These are phyloP conservation scores for Basileuterus tristriatus DNA, from an alignment of 2,797 vertebrate species.

Conservation along the genomic window DNA sequence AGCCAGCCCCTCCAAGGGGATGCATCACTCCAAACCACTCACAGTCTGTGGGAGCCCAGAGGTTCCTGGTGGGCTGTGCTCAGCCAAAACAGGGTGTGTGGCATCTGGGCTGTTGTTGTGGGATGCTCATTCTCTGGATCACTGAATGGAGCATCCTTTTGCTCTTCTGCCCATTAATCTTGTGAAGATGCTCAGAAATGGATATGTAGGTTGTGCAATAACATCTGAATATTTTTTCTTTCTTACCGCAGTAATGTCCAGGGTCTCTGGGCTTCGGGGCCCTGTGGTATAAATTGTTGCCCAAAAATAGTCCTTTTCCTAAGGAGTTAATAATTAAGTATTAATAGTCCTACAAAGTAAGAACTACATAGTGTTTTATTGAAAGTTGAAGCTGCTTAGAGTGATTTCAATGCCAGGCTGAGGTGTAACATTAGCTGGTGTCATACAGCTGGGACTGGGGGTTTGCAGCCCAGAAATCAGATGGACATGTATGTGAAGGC, in stretches of 20 bases:
- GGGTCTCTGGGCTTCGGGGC: not conserved
- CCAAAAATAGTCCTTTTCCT: not conserved
- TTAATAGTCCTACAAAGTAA: not conserved
- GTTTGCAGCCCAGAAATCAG: not conserved
- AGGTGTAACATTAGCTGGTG: not conserved
- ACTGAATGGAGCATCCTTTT: not conserved
- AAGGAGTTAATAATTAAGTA: not conserved
- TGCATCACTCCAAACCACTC: not conserved
- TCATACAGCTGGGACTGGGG: not conserved
- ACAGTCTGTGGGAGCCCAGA: rapidly evolving
- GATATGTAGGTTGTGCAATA: not conserved
- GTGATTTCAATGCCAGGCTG: not conserved
- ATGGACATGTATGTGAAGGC: rapidly evolving
- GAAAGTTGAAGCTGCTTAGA: not conserved
- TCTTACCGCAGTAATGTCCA: not conserved
- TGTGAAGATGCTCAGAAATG: not conserved
- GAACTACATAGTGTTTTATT: not conserved
- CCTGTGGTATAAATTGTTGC: not conserved
- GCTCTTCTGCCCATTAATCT: not conserved
- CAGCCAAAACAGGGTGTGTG: not conserved
- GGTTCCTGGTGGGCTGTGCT: not conserved
- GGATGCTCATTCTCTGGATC: not conserved
- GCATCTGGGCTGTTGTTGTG: not conserved
- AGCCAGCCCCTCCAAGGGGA: not conserved
- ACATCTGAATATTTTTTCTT: not conserved